Percentiles rank a stretch among this genome's conserved stretches.
phyloP scores from a whole-genome alignment of 2,113 vertebrate species.

The Elaphurus davidianus region DNA sequence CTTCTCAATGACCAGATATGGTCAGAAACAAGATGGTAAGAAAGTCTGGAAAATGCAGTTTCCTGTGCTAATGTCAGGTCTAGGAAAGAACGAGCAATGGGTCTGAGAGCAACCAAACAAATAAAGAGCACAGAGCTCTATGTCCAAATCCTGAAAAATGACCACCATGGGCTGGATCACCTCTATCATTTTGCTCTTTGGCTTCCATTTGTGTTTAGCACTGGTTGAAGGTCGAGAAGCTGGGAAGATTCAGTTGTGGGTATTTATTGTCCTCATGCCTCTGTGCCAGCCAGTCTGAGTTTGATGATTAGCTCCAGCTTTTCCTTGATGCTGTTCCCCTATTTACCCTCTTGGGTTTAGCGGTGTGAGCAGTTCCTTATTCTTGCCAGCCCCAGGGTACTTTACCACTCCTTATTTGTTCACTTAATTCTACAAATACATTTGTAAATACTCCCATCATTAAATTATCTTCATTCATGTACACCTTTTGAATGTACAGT shows the following conservation, averaged over 20 bases:
- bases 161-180: background rate
- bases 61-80: background rate
- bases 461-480: background rate
- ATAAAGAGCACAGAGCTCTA: background rate
- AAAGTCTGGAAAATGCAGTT: background rate
- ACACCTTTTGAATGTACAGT: background rate
- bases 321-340: background rate
- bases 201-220: background rate
- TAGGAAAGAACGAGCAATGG: background rate
- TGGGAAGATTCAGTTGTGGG: background rate
- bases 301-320: background rate
- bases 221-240: background rate
- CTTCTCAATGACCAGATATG: background rate
- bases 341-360: background rate
- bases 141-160: background rate
- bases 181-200: background rate
- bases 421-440: background rate
- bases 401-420: background rate
- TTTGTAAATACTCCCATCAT: background rate
- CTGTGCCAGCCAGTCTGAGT: background rate
- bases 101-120: background rate
- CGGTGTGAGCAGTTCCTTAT: background rate
- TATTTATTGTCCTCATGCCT: background rate
- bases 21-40: background rate
- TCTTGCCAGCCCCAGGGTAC: background rate